Evolutionary conservation across 2,888 invertebrate genomes (phyloP).

Genomic region (Baronia brevicornis): DNA sequence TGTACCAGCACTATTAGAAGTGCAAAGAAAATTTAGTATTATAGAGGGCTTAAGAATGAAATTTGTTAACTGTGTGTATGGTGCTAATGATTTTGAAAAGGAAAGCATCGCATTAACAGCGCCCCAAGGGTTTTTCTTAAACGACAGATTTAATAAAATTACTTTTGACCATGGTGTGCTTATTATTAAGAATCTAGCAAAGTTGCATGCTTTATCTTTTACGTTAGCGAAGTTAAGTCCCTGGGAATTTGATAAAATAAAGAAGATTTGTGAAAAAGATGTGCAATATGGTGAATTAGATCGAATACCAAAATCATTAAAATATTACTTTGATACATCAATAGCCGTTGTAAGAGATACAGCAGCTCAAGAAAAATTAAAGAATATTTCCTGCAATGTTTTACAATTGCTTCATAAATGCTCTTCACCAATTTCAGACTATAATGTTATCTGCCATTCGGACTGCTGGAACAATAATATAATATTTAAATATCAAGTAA

Average conservation of each 20-base stretch:
- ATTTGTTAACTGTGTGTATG: conserved; percentile 44
- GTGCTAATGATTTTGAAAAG: conserved; percentile 36
- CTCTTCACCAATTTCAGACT: conserved; percentile 28
- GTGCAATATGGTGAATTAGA: conserved; percentile 43
- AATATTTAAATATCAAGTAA: conserved; percentile 44
- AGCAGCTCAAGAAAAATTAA: conserved; percentile 31
- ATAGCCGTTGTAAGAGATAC: conserved; percentile 38
- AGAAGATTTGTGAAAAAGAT: conserved; percentile 32
- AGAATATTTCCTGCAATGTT: conserved; percentile 34
- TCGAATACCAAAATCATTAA: conserved; percentile 35
- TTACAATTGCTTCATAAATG: conserved; percentile 38
- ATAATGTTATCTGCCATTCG: conserved; percentile 49
- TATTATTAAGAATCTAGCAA: conserved; percentile 49
- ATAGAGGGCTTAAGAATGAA: conserved; percentile 53
- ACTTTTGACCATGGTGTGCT: conserved; percentile 38
- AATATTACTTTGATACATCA: conserved; percentile 41
- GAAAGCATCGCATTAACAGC: conserved; percentile 36
- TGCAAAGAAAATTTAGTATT: conserved; percentile 37
- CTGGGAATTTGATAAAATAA: conserved; percentile 34
- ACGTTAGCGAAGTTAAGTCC: conserved; percentile 35
- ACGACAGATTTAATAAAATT: conserved; percentile 36
- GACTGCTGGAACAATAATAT: conserved; percentile 58
- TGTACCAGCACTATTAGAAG: conserved; percentile 36
- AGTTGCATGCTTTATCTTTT: conserved; percentile 50
- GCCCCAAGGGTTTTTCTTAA: conserved; percentile 24